These are phyloP conservation scores for Oceanodroma leucorhoa DNA, from an alignment of 2,797 vertebrate species.

Conservation along the genomic window DNA sequence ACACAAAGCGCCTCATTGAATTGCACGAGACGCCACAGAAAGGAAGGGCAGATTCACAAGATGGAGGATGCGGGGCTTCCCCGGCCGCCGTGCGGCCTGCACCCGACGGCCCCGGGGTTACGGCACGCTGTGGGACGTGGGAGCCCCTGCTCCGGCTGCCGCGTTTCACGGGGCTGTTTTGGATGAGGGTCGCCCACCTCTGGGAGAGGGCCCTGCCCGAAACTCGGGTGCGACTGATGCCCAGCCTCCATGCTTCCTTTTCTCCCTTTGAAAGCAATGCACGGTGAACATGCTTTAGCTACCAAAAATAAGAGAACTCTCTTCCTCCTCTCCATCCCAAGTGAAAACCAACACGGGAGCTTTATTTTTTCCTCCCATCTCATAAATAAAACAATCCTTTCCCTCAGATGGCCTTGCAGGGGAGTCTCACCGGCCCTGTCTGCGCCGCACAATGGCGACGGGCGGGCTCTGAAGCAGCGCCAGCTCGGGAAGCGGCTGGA, in stretches of 20 bases:
- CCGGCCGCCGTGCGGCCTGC: rapidly evolving
- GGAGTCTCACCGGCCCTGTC: background rate
- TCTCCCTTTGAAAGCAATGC: background rate
- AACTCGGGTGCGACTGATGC: rapidly evolving
- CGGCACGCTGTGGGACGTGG: rapidly evolving
- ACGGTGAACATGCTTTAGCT: background rate
- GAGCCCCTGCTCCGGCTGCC: background rate
- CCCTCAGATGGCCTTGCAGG: background rate
- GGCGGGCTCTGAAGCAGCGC: slow-evolving; percentile 28
- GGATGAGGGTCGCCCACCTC: background rate
- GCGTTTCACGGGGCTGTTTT: background rate
- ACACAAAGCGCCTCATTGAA: slow-evolving; percentile 39
- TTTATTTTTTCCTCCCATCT: slow-evolving; percentile 53
- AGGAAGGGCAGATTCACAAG: background rate
- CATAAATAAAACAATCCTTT: slow-evolving; percentile 49
- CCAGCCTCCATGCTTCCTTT: background rate
- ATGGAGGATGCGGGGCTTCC: background rate
- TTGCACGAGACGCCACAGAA: background rate
- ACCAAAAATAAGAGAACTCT: background rate
- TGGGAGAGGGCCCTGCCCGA: background rate
- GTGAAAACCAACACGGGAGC: background rate
- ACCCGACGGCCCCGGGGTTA: rapidly evolving
- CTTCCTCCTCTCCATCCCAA: background rate
- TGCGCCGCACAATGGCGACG: background rate
- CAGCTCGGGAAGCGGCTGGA: background rate